phyloP scores from a whole-genome alignment of 2,113 vertebrate genomes.

The Bungarus multicinctus region DNA sequence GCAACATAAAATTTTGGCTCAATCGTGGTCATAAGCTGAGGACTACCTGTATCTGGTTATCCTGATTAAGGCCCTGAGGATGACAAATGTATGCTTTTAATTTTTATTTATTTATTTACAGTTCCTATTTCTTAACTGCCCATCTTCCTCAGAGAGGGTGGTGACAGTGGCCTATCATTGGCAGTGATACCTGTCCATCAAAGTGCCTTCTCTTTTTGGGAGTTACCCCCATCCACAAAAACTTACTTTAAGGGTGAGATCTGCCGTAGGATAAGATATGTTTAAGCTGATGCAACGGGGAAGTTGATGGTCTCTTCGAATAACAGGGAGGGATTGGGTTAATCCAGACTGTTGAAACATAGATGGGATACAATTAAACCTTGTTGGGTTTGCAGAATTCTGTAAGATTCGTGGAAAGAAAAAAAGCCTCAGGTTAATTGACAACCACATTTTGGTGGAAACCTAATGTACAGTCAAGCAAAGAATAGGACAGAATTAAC shows the following conservation, averaged over 20 bases:
- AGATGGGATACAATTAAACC: not conserved
- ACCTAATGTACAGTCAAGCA: not conserved
- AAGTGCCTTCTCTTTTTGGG: too few relatives aligned
- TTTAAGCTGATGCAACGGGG: conserved; percentile 91
- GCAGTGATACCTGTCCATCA: not conserved
- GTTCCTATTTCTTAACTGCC: not conserved
- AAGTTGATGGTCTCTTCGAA: conserved; percentile 91
- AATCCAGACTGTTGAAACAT: conserved; percentile 74
- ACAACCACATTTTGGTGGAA: not conserved
- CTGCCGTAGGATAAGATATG: conserved; percentile 90
- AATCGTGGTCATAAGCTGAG: not conserved
- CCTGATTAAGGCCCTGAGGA: not conserved
- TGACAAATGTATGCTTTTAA: not conserved
- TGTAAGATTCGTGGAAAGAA: not conserved
- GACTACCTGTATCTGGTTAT: not conserved
- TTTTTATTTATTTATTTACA: not conserved
- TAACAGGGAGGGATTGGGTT: conserved; percentile 89
- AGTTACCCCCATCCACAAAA: not conserved
- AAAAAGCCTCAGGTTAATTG: not conserved
- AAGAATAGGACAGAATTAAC: not conserved
- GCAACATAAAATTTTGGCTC: too few relatives aligned
- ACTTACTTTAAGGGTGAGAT: conserved; percentile 94
- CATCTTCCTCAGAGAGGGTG: not conserved
- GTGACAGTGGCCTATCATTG: not conserved
- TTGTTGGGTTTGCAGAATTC: not conserved